phyloP scores from a whole-genome alignment of 1,140 invertebrate species.

The Macrocentrus cingulum region DNA sequence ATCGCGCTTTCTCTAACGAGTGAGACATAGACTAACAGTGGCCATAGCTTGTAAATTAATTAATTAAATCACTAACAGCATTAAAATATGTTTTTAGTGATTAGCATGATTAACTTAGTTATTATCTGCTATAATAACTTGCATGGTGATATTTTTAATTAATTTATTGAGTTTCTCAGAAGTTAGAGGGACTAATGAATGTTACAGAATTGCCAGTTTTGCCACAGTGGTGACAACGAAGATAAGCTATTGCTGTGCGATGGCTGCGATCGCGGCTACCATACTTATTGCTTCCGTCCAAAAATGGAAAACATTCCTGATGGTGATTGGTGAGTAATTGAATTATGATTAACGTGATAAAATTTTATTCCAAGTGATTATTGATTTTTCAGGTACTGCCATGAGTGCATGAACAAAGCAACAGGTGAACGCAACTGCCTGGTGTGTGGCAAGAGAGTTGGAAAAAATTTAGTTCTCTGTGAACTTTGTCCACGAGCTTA shows the following conservation, averaged over 20 bases:
- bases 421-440: constrained; percentile 84
- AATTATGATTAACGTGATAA: neutral
- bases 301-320: constrained; percentile 95
- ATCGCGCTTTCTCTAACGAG: constrained; percentile 1
- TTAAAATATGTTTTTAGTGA: neutral
- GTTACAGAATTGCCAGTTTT: constrained; percentile 95
- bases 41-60: constrained; percentile 33
- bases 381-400: constrained; percentile 76
- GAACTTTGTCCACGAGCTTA: constrained; percentile 88
- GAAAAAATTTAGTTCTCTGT: constrained; percentile 80
- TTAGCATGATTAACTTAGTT: neutral
- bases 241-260: constrained; percentile 93
- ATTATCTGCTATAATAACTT: neutral
- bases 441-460: constrained; percentile 80
- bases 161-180: neutral
- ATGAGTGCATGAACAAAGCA: constrained; percentile 95
- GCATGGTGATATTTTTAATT: neutral
- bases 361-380: neutral
- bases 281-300: constrained; percentile 97
- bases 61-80: neutral
- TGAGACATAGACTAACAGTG: constrained; percentile 32
- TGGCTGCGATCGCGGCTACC: constrained; percentile 96
- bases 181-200: constrained; percentile 32
- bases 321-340: constrained; percentile 84
- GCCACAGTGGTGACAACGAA: constrained; percentile 93